These are phyloP conservation scores for Muscicapa striata DNA, from an alignment of 2,797 vertebrate species.

Conservation along the genomic window DNA sequence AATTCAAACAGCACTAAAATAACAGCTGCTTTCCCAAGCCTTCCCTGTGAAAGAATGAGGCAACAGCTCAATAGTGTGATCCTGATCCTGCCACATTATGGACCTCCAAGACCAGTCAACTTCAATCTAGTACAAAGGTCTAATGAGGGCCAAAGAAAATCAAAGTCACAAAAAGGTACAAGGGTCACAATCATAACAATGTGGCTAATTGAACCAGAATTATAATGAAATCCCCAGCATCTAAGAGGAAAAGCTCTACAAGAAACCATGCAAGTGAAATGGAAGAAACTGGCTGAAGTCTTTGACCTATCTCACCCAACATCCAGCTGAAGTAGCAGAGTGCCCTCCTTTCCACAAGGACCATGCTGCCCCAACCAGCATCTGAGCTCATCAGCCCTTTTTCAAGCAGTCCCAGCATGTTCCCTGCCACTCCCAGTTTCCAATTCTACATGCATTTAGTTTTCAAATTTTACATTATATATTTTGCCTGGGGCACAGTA, in stretches of 20 bases:
- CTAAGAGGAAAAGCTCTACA: background rate
- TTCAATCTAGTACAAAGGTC: background rate
- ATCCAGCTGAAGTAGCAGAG: background rate
- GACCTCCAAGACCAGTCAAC: background rate
- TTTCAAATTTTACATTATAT: background rate
- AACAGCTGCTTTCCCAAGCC: background rate
- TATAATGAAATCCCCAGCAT: background rate
- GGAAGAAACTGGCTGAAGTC: background rate
- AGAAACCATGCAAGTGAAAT: background rate
- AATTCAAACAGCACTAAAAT: background rate
- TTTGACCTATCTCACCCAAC: background rate
- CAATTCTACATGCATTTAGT: background rate
- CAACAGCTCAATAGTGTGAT: background rate
- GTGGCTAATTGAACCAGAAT: background rate
- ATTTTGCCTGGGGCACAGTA: conserved; percentile 12
- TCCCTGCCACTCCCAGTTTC: background rate
- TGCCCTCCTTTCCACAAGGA: background rate
- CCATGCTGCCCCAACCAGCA: background rate
- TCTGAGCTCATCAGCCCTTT: background rate
- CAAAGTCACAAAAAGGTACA: background rate
- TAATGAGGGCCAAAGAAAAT: background rate
- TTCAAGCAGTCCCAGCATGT: background rate
- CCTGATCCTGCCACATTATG: rapidly evolving
- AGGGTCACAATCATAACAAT: background rate
- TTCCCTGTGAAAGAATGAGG: background rate